Evolutionary conservation across 2,113 vertebrate species (phyloP), one percentile per base, ranked within the genome.

Genomic region (Aleadryas rufinucha): DNA sequence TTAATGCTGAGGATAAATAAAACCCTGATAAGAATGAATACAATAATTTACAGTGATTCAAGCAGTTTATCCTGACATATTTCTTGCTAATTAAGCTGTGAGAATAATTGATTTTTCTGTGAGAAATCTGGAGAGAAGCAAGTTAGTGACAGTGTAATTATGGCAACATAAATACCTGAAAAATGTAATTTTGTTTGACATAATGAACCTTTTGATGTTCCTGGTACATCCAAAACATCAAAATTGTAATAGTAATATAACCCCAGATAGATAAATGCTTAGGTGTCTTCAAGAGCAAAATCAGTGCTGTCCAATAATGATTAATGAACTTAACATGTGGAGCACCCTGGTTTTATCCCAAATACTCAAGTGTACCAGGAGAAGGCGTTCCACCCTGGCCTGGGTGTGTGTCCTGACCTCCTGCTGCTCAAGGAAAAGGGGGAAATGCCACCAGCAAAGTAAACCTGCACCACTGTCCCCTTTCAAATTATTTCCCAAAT

Each of bases 51-150:
- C 68, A 81, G 13, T 45, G 16, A 84, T 64, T 81, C 56, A 64
- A 60, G 53, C 19, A 60, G 28, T 71, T 95, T 84, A 71, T 79
- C 17, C 15, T 87, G 69, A 24, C 33, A 49, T 81, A 39, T 89
- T 94, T 94, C 26, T 41, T 91, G 52, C n/a, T 91, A 93, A 92
- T 93, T 87, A 85, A 90, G 10, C 37, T 44, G 35, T 71, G 53
- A 74, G 28, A 87, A 75, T 71, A 79, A 87, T 54, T 1, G 9
- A 47, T 85, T 90, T 87, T 87, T 85, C 57, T 53, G 13, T 52
- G 31, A 68, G 54, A 84, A 85, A 68, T 39, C 21, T 84, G 44
- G 60, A 82, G 16, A 3, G 1, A 91, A 89, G 17, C 19, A 82
- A 21, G 50, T 47, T 79, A 49, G 52, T 61, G 82, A 31, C 75